These are phyloP conservation scores for Zaprionus africanus DNA, from an alignment of 1,140 invertebrate species.

Conservation along the genomic window DNA sequence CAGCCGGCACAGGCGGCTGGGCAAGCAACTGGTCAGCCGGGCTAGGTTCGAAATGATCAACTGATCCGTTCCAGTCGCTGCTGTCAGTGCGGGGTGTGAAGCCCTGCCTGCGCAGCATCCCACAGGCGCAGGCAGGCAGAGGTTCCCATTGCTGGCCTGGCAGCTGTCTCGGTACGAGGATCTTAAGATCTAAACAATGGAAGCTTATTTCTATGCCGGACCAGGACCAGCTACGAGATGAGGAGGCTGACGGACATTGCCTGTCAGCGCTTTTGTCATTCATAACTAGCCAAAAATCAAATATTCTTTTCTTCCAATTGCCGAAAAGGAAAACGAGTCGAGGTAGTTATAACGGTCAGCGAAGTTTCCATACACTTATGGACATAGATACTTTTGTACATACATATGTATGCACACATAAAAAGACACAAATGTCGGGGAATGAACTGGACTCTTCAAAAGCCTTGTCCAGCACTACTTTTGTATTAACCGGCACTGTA, in stretches of 20 bases:
- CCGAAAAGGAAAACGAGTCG: conserved; percentile 31
- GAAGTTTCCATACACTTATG: not conserved
- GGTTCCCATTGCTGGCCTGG: not conserved
- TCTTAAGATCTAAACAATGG: conserved; percentile 29
- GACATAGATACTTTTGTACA: too few relatives aligned
- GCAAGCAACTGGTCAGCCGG: conserved; percentile 47
- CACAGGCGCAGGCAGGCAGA: conserved; percentile 26
- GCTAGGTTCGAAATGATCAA: not conserved
- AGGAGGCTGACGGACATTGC: conserved; percentile 16
- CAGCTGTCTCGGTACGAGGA: conserved; percentile 27
- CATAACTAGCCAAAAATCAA: conserved; percentile 50
- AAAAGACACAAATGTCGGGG: too few relatives aligned
- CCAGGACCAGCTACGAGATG: conserved; percentile 18
- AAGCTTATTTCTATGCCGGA: not conserved
- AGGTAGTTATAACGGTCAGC: not conserved
- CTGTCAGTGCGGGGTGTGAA: conserved; percentile 60
- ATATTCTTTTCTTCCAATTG: conserved; percentile 25
- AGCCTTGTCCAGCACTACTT: too few relatives aligned
- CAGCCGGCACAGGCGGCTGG: conserved; percentile 13
- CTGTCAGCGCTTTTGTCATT: conserved; percentile 60
- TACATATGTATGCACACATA: too few relatives aligned
- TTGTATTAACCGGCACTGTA: too few relatives aligned
- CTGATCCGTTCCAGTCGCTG: not conserved
- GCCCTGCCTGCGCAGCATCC: conserved; percentile 56
- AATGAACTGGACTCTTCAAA: too few relatives aligned